Evolutionary conservation across 2,888 invertebrate species (phyloP).

Genomic region (Calameuta pallipes): DNA sequence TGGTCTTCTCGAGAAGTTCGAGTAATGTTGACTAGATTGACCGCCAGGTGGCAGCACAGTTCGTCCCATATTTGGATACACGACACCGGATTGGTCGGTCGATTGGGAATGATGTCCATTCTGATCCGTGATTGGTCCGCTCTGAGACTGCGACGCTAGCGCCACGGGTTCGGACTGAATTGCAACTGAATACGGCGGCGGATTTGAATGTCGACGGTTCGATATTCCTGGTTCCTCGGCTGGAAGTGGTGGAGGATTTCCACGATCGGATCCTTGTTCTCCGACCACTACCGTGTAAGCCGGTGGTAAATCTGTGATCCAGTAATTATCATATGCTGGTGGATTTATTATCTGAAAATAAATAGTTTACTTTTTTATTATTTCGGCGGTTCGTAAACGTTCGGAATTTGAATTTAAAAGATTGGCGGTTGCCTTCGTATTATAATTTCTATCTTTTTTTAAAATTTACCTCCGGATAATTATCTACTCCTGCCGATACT

Average conservation of each 20-base stretch:
- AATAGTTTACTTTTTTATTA: not conserved
- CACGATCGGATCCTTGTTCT: conserved; percentile 6
- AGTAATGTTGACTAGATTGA: not conserved
- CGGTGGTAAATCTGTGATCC: conserved; percentile 48
- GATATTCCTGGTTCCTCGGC: conserved; percentile 11
- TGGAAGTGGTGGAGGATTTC: conserved; percentile 11
- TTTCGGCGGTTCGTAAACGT: not conserved
- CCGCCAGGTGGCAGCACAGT: too few relatives aligned
- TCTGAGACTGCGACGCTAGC: conserved; percentile 6
- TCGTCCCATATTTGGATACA: too few relatives aligned
- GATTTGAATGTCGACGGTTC: conserved; percentile 32
- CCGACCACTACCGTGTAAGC: conserved; percentile 41
- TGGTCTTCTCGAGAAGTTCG: not conserved
- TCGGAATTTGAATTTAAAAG: not conserved
- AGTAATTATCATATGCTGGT: conserved; percentile 43
- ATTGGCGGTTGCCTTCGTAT: not conserved
- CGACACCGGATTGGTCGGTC: not conserved
- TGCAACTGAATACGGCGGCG: conserved; percentile 43
- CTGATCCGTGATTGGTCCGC: not conserved
- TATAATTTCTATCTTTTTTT: not conserved
- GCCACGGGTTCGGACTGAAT: conserved; percentile 26
- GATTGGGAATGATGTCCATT: not conserved
- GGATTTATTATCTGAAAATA: conserved; percentile 36
- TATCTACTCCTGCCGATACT: conserved; percentile 37
- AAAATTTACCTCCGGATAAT: conserved; percentile 32